phyloP scores from a whole-genome alignment of 2,888 invertebrate species.

The Mythimna impura region DNA sequence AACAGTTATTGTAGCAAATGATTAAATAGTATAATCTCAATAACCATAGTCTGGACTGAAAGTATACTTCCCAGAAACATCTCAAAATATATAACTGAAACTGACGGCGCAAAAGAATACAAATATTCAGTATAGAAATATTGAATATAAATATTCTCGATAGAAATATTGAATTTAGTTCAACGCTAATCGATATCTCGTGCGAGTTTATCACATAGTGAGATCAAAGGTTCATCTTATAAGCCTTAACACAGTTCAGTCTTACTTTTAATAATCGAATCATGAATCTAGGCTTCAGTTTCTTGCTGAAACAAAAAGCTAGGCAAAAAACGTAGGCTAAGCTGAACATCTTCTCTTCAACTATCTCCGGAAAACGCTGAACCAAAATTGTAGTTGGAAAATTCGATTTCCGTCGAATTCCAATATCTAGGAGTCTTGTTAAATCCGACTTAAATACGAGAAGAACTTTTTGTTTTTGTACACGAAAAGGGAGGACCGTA shows the following conservation, averaged over 20 bases:
- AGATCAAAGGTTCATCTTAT: slow-evolving; percentile 32
- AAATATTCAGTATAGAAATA: slow-evolving; percentile 14
- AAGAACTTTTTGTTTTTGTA: slow-evolving; percentile 76
- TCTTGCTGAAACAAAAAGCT: slow-evolving; percentile 20
- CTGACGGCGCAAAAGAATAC: not conserved
- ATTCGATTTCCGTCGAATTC: slow-evolving; percentile 61
- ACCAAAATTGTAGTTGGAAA: slow-evolving; percentile 45
- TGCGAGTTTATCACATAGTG: slow-evolving; percentile 21
- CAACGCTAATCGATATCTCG: slow-evolving; percentile 33
- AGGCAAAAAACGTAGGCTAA: not conserved
- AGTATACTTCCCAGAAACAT: not conserved
- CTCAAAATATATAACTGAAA: not conserved
- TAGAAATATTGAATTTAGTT: slow-evolving; percentile 15
- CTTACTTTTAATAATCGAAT: slow-evolving; percentile 22
- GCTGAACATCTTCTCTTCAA: not conserved
- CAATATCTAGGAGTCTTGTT: slow-evolving; percentile 72
- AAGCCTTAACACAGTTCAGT: slow-evolving; percentile 15
- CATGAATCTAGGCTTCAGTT: not conserved
- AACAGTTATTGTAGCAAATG: too few relatives aligned
- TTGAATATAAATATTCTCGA: slow-evolving; percentile 14
- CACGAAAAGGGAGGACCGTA: slow-evolving; percentile 75
- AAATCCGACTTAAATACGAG: slow-evolving; percentile 68
- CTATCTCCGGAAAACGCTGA: slow-evolving; percentile 48
- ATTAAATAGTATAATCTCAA: not conserved
- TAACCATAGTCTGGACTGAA: not conserved